These are phyloP conservation scores for Dinomys branickii DNA, from an alignment of 2,113 vertebrate species.

Conservation along the genomic window DNA sequence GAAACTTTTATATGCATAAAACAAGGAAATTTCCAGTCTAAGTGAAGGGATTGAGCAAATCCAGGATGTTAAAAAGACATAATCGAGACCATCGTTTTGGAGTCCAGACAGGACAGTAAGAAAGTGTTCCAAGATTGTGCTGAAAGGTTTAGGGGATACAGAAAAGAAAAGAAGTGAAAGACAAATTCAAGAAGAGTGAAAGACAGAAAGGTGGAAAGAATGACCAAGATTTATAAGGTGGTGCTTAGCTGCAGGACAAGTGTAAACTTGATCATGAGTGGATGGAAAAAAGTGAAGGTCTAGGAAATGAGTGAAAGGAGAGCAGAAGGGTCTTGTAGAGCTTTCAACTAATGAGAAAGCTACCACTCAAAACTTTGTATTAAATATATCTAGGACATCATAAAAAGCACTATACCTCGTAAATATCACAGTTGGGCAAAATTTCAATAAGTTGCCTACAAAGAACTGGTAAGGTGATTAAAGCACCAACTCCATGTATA, in stretches of 20 bases:
- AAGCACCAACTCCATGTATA: too few species aligned
- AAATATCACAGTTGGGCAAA: too few species aligned
- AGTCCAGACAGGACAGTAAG: background rate
- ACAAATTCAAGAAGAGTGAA: background rate
- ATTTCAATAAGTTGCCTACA: too few species aligned
- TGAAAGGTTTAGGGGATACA: too few species aligned
- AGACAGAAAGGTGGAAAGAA: background rate
- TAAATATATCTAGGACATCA: too few species aligned
- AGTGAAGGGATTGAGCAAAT: background rate
- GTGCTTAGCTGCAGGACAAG: too few species aligned
- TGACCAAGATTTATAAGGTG: background rate
- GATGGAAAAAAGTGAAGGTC: background rate
- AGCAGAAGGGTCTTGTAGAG: too few species aligned
- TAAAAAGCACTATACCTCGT: too few species aligned
- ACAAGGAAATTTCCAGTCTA: background rate
- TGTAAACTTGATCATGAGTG: too few species aligned
- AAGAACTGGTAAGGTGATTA: too few species aligned
- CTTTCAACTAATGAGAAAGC: too few species aligned
- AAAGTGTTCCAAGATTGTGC: background rate
- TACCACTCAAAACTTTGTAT: too few species aligned
- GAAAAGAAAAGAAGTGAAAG: background rate
- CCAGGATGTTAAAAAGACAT: background rate
- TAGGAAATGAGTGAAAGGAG: background rate
- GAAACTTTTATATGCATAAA: background rate
- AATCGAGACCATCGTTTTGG: background rate